These are phyloP conservation scores for Abscondita cerata DNA, from an alignment of 2,888 invertebrate species.

Conservation along the genomic window DNA sequence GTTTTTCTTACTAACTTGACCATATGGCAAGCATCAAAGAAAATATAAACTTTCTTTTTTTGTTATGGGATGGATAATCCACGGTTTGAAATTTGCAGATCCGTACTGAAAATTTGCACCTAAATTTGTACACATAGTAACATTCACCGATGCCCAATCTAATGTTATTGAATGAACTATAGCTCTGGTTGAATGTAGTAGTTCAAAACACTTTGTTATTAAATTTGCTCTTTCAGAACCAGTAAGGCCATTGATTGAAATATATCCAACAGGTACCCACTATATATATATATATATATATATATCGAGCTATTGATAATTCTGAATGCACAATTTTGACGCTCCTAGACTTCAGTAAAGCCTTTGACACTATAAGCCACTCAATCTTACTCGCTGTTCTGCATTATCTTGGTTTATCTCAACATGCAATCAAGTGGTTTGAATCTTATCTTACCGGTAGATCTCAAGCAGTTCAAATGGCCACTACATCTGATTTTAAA, in stretches of 20 bases:
- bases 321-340: no score
- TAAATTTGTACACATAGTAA: slow-evolving; percentile 32
- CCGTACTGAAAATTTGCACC: slow-evolving; percentile 20
- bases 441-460: no score
- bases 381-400: no score
- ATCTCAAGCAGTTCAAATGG: no score
- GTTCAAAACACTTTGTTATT: slow-evolving; percentile 35
- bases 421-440: no score
- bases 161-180: slow-evolving; percentile 42
- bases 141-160: slow-evolving; percentile 44
- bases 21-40: slow-evolving; percentile 29
- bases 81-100: slow-evolving; percentile 27
- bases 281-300: no score
- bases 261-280: slow-evolving; percentile 47
- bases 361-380: no score
- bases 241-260: slow-evolving; percentile 41
- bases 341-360: no score
- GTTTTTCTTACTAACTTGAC: slow-evolving; percentile 26
- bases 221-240: slow-evolving; percentile 41
- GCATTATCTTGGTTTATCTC: no score
- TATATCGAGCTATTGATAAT: no score
- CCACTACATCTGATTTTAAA: no score
- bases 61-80: slow-evolving; percentile 35
- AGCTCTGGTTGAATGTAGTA: slow-evolving; percentile 39
- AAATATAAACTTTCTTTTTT: slow-evolving; percentile 9